Evolutionary conservation across 2,888 invertebrate species (phyloP), one percentile per base, ranked within the genome.

Genomic region (Clepsis dumicolana): DNA sequence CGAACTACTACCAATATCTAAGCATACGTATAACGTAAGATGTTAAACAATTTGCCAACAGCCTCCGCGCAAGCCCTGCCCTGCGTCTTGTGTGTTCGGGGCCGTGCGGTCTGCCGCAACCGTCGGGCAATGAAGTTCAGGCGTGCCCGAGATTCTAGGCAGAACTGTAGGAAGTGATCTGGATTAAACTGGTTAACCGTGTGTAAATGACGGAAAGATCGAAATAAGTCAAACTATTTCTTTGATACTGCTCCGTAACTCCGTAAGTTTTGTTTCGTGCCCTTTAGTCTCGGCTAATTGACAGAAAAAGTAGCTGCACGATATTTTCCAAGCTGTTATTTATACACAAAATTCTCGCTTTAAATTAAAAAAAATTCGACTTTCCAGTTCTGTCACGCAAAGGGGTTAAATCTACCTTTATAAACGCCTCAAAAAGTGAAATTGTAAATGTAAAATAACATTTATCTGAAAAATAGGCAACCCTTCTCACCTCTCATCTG

Each of bases 1-100:
- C 16, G 29, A 16, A 16, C 29, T 29, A 53, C 8, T 14, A 16
- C 44, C 25, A 32, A 32, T 24, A 44, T n/a, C 12, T 21, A 35
- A 12, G 35, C 5, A n/a, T 54, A 48, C n/a, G 2, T 27, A 29
- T 48, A 4, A 18, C 27, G 14, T 12, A 4, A 35, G 18, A 50
- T 14, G 35, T 48, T 44, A 66, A 66, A 66, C 25, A 66, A 61
- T 66, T 54, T 48, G 48, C 35, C 54, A 48, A 66, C 61, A 66
- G 52, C 48, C 56, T 32, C 38, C 29, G 18, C 21, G 8, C 24
- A 3, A 44, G 32, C 48, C 59, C 60, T 16, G 24, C 21, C 18
- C 14, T 54, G 52, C 41, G 25, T 48, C 54, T 66, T 32, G 54
- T 66, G 16, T 54, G 35, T 57, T 38, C 50, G 38, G 38, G 27